Evolutionary conservation across 2,888 invertebrate species (phyloP).

Genomic region (Watsonalla cultraria): DNA sequence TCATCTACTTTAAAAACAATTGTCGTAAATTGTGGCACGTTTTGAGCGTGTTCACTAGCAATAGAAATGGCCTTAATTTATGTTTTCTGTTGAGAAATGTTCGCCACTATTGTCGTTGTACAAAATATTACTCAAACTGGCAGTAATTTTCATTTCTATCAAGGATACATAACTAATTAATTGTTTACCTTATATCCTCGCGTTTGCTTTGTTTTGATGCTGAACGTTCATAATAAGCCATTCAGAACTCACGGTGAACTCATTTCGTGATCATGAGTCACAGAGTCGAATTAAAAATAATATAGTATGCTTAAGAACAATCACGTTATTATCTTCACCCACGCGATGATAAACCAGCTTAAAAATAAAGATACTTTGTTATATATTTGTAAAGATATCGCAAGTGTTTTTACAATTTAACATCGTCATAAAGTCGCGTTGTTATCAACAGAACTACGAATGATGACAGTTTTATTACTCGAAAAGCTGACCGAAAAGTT

Average conservation of each 20-base stretch:
- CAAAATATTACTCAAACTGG: background rate
- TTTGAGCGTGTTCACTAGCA: background rate
- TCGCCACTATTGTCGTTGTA: background rate
- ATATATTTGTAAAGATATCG: background rate
- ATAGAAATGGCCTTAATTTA: constrained; percentile 2
- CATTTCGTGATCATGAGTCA: constrained; percentile 2
- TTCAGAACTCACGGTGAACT: background rate
- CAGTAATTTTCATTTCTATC: background rate
- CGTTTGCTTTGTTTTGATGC: background rate
- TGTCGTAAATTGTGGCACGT: background rate
- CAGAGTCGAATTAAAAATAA: constrained; percentile 1
- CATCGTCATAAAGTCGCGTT: no score
- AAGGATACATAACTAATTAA: background rate
- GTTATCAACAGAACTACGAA: no score
- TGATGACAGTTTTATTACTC: no score
- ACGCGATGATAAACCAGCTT: constrained; percentile 1
- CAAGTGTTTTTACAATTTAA: no score
- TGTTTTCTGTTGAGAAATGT: background rate
- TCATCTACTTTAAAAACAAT: background rate
- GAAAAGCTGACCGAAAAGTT: no score
- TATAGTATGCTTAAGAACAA: background rate
- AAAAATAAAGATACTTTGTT: background rate
- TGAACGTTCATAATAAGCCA: background rate
- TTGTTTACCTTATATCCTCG: background rate
- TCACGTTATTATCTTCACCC: background rate